Conservation (phyloP, 2,888 invertebrate genomes). For the Agrochola lota region DNA sequence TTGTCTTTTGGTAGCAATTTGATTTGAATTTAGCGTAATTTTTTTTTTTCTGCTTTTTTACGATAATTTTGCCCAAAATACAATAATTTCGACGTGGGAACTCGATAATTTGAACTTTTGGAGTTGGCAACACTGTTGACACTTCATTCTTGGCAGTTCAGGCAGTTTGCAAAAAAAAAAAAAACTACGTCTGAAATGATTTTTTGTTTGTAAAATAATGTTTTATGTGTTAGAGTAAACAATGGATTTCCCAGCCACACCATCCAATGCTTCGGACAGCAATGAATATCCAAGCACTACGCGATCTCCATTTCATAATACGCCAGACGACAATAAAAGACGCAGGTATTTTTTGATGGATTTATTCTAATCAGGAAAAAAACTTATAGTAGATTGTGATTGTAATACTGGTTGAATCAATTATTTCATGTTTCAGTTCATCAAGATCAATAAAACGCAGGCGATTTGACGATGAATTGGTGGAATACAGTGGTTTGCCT, state of each 20-base stretch:
- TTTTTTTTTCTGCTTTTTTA: too few species aligned
- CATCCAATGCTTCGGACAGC: slow-evolving; percentile 84
- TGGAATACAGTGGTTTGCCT: slow-evolving; percentile 96
- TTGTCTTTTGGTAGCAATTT: too few species aligned
- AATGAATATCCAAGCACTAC: slow-evolving; percentile 84
- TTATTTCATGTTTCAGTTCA: slow-evolving; percentile 91
- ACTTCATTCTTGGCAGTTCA: neutral
- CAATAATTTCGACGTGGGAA: too few species aligned
- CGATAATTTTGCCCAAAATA: too few species aligned
- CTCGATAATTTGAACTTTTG: too few species aligned
- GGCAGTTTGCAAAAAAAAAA: neutral
- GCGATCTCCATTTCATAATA: slow-evolving; percentile 79
- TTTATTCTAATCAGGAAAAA: neutral
- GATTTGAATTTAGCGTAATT: too few species aligned
- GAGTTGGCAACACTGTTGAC: too few species aligned
- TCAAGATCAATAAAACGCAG: slow-evolving; percentile 98
- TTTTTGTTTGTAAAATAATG: neutral
- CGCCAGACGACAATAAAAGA: slow-evolving; percentile 86
- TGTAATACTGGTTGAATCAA: neutral
- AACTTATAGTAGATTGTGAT: neutral
- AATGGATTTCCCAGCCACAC: slow-evolving; percentile 87
- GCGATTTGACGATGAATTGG: slow-evolving; percentile 99
- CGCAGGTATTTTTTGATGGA: slow-evolving; percentile 80
- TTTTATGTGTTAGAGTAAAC: neutral
- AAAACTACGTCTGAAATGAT: neutral